Evolutionary conservation across 1,140 invertebrate species (phyloP).

Genomic region (Brachionus manjavacas): DNA sequence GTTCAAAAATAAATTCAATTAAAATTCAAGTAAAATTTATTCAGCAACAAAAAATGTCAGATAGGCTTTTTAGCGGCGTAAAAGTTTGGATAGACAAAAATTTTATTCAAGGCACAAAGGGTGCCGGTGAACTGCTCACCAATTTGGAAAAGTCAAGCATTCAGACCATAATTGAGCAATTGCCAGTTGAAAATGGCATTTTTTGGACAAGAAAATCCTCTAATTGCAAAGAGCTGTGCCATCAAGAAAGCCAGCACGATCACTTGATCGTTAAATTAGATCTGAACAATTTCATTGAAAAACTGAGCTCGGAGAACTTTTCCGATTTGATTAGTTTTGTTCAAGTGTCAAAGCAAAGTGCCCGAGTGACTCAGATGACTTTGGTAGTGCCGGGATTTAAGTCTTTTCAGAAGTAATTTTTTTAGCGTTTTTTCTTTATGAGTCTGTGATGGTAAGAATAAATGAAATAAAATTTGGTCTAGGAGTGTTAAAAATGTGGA

Average conservation of each 20-base stretch:
- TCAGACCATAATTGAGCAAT: slow-evolving; percentile 23
- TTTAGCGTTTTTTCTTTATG: not conserved
- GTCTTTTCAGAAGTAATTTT: slow-evolving; percentile 26
- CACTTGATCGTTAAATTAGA: slow-evolving; percentile 22
- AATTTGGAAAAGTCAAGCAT: slow-evolving; percentile 24
- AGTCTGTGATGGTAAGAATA: no score
- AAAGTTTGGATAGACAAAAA: slow-evolving; percentile 40
- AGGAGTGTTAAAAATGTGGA: not conserved
- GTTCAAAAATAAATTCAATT: not conserved
- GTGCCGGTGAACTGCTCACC: slow-evolving; percentile 17
- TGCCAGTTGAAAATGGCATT: slow-evolving; percentile 26
- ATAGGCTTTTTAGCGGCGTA: not conserved
- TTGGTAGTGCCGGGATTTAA: slow-evolving; percentile 9
- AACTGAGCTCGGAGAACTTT: not conserved
- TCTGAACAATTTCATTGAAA: not conserved
- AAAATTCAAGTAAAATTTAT: not conserved
- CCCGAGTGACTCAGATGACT: slow-evolving; percentile 1
- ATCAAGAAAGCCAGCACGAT: slow-evolving; percentile 33
- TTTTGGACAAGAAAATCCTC: slow-evolving; percentile 22
- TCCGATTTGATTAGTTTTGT: not conserved
- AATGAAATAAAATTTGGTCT: not conserved
- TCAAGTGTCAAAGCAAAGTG: not conserved
- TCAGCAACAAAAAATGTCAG: not conserved
- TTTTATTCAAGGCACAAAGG: slow-evolving; percentile 1
- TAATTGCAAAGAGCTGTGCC: not conserved